Evolutionary conservation across 2,113 vertebrate species (phyloP), one percentile per base, ranked within the genome.

Genomic region (Eulacestoma nigropectus): DNA sequence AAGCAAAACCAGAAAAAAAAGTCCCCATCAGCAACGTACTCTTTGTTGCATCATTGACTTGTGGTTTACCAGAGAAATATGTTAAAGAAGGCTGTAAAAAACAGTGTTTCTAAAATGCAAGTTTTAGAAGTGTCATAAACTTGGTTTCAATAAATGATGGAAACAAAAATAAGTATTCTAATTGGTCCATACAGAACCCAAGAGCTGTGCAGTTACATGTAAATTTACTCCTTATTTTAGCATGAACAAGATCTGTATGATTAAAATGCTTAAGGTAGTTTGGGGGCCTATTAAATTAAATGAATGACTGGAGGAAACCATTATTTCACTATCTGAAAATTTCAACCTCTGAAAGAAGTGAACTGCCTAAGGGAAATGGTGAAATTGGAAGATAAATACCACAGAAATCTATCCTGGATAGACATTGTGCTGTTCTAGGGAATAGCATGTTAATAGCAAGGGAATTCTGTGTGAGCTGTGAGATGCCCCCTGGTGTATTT

Each of bases 401-500:
- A 33, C 70, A 73, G n/a, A 83, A 80, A 81, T 65, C n/a, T 80
- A 29, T 80, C 27, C 52, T 52, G 47, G 15, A 11, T 10, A 67
- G 44, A 37, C 13, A 3, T 4, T 27, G 33, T 47, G 69, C 35
- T 62, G 57, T 57, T 14, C 15, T 16, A 65, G 59, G 42, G 39
- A 44, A 44, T 2, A 52, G 37, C 8, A 6, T 10, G n/a, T 35
- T 62, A 19, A 12, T 7, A 63, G 63, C 32, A 56, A 47, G 79
- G 32, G 22, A 63, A n/a, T 35, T 35, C 39, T 70, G 22, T 56
- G n/a, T 33, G 50, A 39, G 87, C 32, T n/a, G 15, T 33, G 68
- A 96, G 92, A 30, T 95, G 93, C 90, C 95, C 92, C n/a, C 95
- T 96, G 88, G 68, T 81, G 95, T 69, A 29, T 80, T 91, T 88